A percentile compares a stretch with the other conserved stretches of the same genome.
These are phyloP conservation scores for Trissolcus japonicus DNA, from an alignment of 2,888 invertebrate species.

Conservation along the genomic window DNA sequence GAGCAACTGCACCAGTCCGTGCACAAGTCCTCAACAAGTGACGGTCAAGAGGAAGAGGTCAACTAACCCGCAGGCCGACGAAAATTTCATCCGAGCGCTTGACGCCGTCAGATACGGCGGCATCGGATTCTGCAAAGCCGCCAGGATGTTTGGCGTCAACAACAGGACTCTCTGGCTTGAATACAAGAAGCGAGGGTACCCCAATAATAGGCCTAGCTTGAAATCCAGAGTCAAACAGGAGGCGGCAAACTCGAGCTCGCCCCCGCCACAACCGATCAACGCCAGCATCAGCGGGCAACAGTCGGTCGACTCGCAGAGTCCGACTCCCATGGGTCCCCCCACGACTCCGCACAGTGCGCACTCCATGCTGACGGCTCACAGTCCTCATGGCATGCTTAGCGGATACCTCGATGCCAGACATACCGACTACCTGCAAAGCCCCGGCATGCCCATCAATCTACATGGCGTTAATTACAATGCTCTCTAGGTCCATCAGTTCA, in stretches of 20 bases:
- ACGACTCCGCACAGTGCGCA: conserved; percentile 68
- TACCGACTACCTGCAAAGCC: conserved; percentile 81
- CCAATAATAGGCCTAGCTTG: conserved; percentile 86
- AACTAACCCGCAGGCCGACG: conserved; percentile 88
- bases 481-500: conserved; percentile 77
- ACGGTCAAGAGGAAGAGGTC: conserved; percentile 82
- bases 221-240: conserved; percentile 86
- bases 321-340: conserved; percentile 69
- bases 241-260: conserved; percentile 80
- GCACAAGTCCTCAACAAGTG: conserved; percentile 74
- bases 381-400: conserved; percentile 81
- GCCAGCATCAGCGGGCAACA: conserved; percentile 58
- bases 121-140: conserved; percentile 91
- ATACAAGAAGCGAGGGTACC: conserved; percentile 90
- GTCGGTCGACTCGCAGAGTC: conserved; percentile 77
- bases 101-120: conserved; percentile 90
- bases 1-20: conserved; percentile 74
- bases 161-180: conserved; percentile 91
- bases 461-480: conserved; percentile 87
- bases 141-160: conserved; percentile 89
- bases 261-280: conserved; percentile 60
- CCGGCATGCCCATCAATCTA: conserved; percentile 83
- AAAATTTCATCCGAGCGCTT: conserved; percentile 87
- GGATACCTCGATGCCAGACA: conserved; percentile 84
- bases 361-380: conserved; percentile 81